Evolutionary conservation across 2,888 invertebrate species (phyloP).

Genomic region (Heteromyza rotundicornis): DNA sequence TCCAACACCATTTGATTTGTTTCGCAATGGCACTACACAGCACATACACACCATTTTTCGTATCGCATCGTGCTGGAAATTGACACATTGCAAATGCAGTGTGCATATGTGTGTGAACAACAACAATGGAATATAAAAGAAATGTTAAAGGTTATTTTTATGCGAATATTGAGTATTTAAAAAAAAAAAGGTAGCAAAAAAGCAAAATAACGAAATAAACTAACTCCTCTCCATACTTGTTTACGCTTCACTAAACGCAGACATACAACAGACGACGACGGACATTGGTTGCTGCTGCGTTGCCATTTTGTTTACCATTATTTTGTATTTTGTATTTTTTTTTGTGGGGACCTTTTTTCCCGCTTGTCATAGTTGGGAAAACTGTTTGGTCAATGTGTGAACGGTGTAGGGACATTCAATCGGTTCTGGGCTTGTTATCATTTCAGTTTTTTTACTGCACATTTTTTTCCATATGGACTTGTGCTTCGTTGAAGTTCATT

Average conservation of each 20-base stretch:
- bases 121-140: too few species aligned
- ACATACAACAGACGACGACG: slow-evolving; percentile 3
- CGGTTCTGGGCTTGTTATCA: slow-evolving; percentile 16
- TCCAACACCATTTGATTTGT: slow-evolving; percentile 32
- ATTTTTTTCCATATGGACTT: slow-evolving; percentile 1
- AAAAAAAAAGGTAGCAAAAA: too few species aligned
- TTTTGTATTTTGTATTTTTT: neutral
- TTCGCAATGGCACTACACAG: slow-evolving; percentile 29
- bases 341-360: neutral
- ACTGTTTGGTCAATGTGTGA: too few species aligned
- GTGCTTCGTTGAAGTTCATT: slow-evolving; percentile 46
- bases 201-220: too few species aligned
- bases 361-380: too few species aligned
- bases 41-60: too few species aligned
- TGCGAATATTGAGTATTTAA: neutral
- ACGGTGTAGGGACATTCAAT: slow-evolving; percentile 7
- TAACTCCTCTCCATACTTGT: too few species aligned
- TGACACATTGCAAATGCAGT: neutral
- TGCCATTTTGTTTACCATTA: neutral
- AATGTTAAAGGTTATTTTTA: slow-evolving; percentile 2
- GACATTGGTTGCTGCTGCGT: neutral
- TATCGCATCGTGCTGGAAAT: slow-evolving; percentile 25
- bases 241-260: slow-evolving; percentile 10
- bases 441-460: too few species aligned
- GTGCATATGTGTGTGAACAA: too few species aligned